Conservation (phyloP, 1,140 invertebrate species). For the Sesamia nonagrioides region DNA sequence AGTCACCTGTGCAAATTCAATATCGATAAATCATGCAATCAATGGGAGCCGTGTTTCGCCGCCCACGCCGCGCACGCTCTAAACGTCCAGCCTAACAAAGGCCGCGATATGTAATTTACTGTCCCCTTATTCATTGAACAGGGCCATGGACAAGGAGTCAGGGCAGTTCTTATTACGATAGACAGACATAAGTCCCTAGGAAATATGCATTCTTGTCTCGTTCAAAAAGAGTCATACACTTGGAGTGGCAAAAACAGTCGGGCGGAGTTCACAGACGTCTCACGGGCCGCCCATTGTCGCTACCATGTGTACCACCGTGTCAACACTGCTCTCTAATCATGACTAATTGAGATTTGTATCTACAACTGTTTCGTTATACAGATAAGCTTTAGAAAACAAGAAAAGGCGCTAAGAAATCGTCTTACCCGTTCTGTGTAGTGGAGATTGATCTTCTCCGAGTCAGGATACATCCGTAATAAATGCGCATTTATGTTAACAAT, state of each 20-base stretch:
- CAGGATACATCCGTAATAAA: conserved; percentile 59
- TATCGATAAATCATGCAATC: conserved; percentile 67
- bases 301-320: conserved; percentile 56
- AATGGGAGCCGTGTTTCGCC: conserved; percentile 57
- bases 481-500: conserved; percentile 40
- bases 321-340: conserved; percentile 53
- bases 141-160: not conserved
- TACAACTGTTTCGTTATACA: not conserved
- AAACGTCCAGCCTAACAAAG: conserved; percentile 54
- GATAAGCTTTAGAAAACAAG: not conserved
- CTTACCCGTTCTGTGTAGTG: conserved; percentile 52
- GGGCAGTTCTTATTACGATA: conserved; percentile 35
- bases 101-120: conserved; percentile 35
- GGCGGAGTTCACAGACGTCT: conserved; percentile 68
- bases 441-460: conserved; percentile 28
- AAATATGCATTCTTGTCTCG: conserved; percentile 44
- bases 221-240: conserved; percentile 52
- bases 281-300: conserved; percentile 66
- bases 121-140: not conserved
- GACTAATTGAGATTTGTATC: conserved; percentile 14
- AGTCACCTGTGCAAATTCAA: conserved; percentile 63
- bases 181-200: conserved; percentile 21
- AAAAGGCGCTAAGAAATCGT: conserved; percentile 18
- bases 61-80: conserved; percentile 50
- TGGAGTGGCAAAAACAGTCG: conserved; percentile 62